These are phyloP conservation scores for Drosophila peninsularis DNA, from an alignment of 2,888 invertebrate genomes.

Conservation along the genomic window DNA sequence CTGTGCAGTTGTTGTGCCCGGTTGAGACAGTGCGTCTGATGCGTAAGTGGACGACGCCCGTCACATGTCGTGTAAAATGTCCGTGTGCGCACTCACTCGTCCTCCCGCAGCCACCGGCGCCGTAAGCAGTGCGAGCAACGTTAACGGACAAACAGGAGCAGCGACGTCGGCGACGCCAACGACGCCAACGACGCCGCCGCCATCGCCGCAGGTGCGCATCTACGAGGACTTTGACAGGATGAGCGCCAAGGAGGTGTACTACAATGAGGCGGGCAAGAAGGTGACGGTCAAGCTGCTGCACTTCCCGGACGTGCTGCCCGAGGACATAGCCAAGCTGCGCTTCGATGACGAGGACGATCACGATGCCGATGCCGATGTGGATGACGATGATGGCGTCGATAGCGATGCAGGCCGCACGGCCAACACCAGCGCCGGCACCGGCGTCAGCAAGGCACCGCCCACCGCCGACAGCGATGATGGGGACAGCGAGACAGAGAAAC, in stretches of 20 bases:
- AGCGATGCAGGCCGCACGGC: constrained; percentile 25
- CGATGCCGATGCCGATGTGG: constrained; percentile 33
- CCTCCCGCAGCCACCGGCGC: constrained; percentile 48
- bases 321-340: constrained; percentile 82
- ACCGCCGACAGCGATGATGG: constrained; percentile 51
- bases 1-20: constrained; percentile 13
- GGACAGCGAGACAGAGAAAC: constrained; percentile 18
- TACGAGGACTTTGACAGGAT: constrained; percentile 85
- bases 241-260: constrained; percentile 85
- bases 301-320: constrained; percentile 84
- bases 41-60: constrained; percentile 36
- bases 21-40: constrained; percentile 44
- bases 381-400: constrained; percentile 44
- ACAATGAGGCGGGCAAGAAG: constrained; percentile 84
- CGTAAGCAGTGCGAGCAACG: constrained; percentile 19
- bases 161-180: constrained; percentile 2
- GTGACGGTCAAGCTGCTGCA: constrained; percentile 84
- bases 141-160: constrained; percentile 18
- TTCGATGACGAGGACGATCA: constrained; percentile 75
- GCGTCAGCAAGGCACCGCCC: constrained; percentile 9
- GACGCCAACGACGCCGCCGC: constrained; percentile 49
- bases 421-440: not conserved
- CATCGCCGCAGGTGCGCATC: constrained; percentile 81
- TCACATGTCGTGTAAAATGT: constrained; percentile 82
- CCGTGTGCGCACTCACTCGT: constrained; percentile 82